Base-by-base conservation (phyloP, 2,113 vertebrate genomes). In the Clarias gariepinus region DNA sequence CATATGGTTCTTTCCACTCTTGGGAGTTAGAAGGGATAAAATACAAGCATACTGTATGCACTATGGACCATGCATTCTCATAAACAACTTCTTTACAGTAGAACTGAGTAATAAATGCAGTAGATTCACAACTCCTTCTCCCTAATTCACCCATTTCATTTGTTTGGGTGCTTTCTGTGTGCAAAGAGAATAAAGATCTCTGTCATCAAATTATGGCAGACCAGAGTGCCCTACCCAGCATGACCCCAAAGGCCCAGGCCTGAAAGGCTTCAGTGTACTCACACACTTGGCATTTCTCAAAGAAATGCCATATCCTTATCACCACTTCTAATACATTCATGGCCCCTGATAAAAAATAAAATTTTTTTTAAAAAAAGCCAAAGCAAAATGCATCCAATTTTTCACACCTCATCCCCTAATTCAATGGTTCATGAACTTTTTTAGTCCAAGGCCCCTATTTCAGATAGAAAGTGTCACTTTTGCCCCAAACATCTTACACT, bases 211-310 rank as follows among this genome's bases (percentile, higher is more conserved):
- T 92, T 92, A 93, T 91, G 87, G 86, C 60, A 85, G 89, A 88
- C 89, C 87, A 87, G 82, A 85, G 90, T 93, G 89, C 91, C 86
- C 89, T 89, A 91, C 85, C 90, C 90, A 66, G 74, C 78, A 53
- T 89, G 82, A 85, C 83, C 88, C 78, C 58, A 61, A 58, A 83
- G 87, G 77, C 80, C 88, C 36, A 53, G 77, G 55, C 85, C 90
- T 95, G 91, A 95, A 95, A 94, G 93, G 90, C 88, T 76, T 89
- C 92, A 92, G 90, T 95, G 94, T 95, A 88, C 28, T 2, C 61
- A 74, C 60, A 83, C 89, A 90, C 90, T 94, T 92, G 92, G 90
- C 94, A 94, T 95, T 94, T 92, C 86, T 86, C 71, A 79, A 89
- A 85, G 30, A 77, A 81, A 80, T 21, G 81, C 81, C 84, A 85